Conservation (phyloP, 2,888 invertebrate genomes). For the Drosophila neoperkinsi region DNA sequence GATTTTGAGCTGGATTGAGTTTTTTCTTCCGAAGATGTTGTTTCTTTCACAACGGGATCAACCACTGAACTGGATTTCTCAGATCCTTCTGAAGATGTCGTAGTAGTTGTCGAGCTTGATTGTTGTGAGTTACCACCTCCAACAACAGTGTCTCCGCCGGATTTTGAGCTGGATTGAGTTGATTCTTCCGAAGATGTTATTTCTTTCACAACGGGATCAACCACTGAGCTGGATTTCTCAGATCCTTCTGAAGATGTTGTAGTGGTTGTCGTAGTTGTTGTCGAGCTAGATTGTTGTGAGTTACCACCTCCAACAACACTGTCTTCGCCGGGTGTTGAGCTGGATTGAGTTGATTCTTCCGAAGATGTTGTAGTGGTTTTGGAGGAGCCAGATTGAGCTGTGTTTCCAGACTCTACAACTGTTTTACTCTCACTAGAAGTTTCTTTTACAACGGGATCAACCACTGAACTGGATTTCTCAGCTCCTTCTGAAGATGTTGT, state of each 20-base stretch:
- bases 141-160: background rate
- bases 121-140: background rate
- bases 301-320: constrained; percentile 2
- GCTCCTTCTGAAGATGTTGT: constrained; percentile 6
- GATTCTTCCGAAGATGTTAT: too few species aligned
- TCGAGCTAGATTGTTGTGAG: background rate
- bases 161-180: background rate
- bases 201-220: too few species aligned
- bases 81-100: background rate
- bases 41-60: background rate
- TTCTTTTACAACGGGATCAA: too few species aligned
- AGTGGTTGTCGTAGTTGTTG: constrained; percentile 4
- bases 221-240: too few species aligned
- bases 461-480: background rate
- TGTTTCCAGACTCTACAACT: too few species aligned
- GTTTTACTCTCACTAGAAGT: too few species aligned
- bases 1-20: background rate
- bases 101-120: constrained; percentile 1
- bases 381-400: too few species aligned
- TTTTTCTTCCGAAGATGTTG: background rate
- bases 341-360: constrained; percentile 3
- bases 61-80: too few species aligned
- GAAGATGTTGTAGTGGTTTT: background rate
- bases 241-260: constrained; percentile 3
- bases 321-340: too few species aligned